Evolutionary conservation across 2,797 vertebrate species (phyloP).

Genomic region (Coregonus sp.): DNA sequence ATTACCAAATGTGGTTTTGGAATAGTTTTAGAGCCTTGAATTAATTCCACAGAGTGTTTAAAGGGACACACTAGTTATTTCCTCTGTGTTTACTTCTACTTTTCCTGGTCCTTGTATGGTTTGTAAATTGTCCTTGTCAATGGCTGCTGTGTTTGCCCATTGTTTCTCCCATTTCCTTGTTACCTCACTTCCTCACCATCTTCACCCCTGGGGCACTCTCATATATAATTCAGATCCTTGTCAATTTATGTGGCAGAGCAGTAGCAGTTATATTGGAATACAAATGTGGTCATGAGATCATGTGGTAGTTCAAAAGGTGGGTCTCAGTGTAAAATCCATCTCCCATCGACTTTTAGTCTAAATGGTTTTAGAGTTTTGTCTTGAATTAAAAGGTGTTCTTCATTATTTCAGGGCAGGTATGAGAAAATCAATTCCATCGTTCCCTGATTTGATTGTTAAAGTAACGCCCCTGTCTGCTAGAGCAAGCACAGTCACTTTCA

Average conservation of each 20-base stretch:
- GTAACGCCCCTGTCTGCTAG: conserved; percentile 1
- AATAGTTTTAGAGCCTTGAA: conserved; percentile 13
- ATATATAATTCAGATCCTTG: conserved; percentile 17
- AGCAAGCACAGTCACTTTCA: conserved; percentile 26
- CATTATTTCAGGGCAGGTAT: conserved; percentile 9
- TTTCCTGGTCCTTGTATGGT: conserved; percentile 4
- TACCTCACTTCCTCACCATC: not conserved
- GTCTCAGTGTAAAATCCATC: conserved; percentile 1
- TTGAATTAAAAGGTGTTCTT: conserved; percentile 11
- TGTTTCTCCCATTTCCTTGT: conserved; percentile 17
- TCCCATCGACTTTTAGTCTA: not conserved
- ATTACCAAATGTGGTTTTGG: conserved; percentile 19
- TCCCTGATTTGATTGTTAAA: conserved; percentile 19
- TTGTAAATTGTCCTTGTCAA: conserved; percentile 15
- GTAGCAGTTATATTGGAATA: not conserved
- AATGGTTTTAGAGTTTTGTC: conserved; percentile 11
- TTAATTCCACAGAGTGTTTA: conserved; percentile 10
- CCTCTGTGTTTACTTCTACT: not conserved
- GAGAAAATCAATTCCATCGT: conserved; percentile 13
- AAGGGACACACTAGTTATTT: not conserved
- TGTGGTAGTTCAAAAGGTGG: not conserved
- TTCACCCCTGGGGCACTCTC: not conserved
- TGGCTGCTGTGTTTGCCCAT: conserved; percentile 15
- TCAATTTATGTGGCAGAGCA: not conserved
- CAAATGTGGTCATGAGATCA: not conserved